These are phyloP conservation scores for Coluber constrictor DNA, from an alignment of 2,797 vertebrate species.

Conservation along the genomic window DNA sequence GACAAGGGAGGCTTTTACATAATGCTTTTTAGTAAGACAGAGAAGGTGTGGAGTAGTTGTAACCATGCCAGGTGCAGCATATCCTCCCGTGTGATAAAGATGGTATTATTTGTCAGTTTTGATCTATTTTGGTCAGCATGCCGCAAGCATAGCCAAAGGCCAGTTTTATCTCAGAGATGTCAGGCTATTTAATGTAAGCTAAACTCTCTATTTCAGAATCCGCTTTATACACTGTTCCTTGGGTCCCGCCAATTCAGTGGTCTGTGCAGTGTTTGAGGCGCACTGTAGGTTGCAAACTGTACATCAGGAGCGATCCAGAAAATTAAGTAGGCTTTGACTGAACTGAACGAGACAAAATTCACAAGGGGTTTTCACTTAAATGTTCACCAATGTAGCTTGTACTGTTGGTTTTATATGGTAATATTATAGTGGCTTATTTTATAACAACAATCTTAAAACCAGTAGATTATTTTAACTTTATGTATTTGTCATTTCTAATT, in stretches of 20 bases:
- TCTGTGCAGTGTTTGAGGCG: background rate
- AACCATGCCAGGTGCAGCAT: background rate
- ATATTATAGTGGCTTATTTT: background rate
- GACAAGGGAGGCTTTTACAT: background rate
- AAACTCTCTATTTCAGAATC: background rate
- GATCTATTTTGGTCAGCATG: background rate
- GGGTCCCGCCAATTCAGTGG: background rate
- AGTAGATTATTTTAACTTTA: background rate
- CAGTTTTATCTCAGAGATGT: background rate
- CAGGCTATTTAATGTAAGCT: background rate
- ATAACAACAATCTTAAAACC: background rate
- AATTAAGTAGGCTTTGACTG: conserved; percentile 20
- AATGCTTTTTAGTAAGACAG: background rate
- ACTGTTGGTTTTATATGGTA: background rate
- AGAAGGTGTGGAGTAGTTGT: background rate
- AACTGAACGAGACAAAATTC: background rate
- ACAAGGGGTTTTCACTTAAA: background rate
- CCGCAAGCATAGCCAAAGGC: background rate
- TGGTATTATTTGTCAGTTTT: background rate
- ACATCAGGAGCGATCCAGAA: conserved; percentile 5
- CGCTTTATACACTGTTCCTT: background rate
- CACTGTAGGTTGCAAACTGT: background rate
- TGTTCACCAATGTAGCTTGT: background rate
- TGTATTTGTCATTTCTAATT: background rate
- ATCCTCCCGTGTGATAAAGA: background rate